Conservation (phyloP, 1,140 invertebrate species). For the Chironomus striatipennis region DNA sequence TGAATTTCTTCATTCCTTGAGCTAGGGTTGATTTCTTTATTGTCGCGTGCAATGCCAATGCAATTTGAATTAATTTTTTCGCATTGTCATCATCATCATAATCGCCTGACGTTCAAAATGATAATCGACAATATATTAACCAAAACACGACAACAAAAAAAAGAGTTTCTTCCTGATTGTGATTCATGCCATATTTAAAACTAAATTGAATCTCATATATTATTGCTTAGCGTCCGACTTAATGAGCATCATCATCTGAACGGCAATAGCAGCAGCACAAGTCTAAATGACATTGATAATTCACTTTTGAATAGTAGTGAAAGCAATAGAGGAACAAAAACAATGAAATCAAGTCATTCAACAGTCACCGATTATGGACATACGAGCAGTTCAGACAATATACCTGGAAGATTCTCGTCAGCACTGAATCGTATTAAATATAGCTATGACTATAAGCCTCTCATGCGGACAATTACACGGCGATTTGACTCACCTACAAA, state of each 20-base stretch:
- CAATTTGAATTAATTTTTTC: not conserved
- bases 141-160: too few relatives aligned
- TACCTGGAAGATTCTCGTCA: slow-evolving; percentile 27
- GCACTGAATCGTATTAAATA: slow-evolving; percentile 37
- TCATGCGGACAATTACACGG: slow-evolving; percentile 33
- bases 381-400: not conserved
- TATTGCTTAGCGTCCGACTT: not conserved
- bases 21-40: not conserved
- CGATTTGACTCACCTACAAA: slow-evolving; percentile 28
- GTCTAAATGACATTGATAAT: slow-evolving; percentile 13
- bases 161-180: not conserved
- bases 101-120: not conserved
- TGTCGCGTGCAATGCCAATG: not conserved
- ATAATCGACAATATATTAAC: not conserved
- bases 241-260: not conserved
- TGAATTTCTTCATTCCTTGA: not conserved
- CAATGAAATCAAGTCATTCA: not conserved
- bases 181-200: not conserved
- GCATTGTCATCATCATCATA: not conserved
- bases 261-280: not conserved
- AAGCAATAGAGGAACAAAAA: not conserved
- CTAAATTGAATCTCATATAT: not conserved
- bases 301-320: not conserved
- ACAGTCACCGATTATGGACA: slow-evolving; percentile 21
- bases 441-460: slow-evolving; percentile 37